Percentiles rank a stretch among this genome's conserved stretches.
Evolutionary conservation across 2,113 vertebrate species (phyloP).

Genomic region (Channa argus): DNA sequence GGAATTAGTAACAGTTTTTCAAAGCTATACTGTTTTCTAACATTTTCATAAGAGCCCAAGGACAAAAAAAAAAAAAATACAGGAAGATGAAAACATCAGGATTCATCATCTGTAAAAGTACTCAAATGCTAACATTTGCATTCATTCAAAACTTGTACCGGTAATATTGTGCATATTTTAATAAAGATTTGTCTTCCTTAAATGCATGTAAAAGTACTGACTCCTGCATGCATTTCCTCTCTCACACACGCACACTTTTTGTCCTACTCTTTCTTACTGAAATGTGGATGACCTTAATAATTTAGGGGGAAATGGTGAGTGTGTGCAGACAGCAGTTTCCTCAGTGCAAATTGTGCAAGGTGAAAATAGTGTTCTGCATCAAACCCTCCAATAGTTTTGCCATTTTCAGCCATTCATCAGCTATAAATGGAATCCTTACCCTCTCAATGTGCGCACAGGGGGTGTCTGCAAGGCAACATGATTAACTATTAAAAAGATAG

Average conservation of each 20-base stretch:
- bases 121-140: constrained; percentile 64
- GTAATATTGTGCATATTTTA: constrained; percentile 37
- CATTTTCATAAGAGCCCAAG: constrained; percentile 72
- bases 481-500: constrained; percentile 62
- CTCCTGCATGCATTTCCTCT: constrained; percentile 19
- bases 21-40: constrained; percentile 70
- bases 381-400: constrained; percentile 47
- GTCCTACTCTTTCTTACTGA: constrained; percentile 21
- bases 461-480: constrained; percentile 41
- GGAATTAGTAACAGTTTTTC: constrained; percentile 77
- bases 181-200: constrained; percentile 12
- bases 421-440: constrained; percentile 25
- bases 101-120: constrained; percentile 55
- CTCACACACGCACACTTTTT: background rate
- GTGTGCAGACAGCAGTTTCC: constrained; percentile 25
- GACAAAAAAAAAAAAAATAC: constrained; percentile 64
- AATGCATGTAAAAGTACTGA: constrained; percentile 33
- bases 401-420: constrained; percentile 49
- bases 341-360: constrained; percentile 22
- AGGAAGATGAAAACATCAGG: constrained; percentile 61
- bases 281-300: constrained; percentile 67
- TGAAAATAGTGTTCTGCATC: constrained; percentile 37
- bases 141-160: constrained; percentile 47
- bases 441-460: constrained; percentile 23
- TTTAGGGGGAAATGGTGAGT: constrained; percentile 45